A percentile compares a stretch with the other conserved stretches of the same genome.
Evolutionary conservation across 2,113 vertebrate genomes (phyloP).

Genomic region (Triplophysa dalaica): DNA sequence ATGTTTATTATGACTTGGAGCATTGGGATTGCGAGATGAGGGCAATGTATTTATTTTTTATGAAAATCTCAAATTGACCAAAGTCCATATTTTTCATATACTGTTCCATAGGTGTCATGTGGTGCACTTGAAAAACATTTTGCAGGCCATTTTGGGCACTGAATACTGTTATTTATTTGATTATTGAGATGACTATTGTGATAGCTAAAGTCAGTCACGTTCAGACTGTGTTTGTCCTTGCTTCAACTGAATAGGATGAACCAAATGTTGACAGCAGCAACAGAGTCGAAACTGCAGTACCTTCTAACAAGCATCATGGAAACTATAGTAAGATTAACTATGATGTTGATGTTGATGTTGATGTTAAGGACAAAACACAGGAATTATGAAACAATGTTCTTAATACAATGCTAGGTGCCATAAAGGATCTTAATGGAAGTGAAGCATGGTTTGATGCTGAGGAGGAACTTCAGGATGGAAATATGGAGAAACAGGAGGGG

Average conservation of each 20-base stretch:
- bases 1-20: no score
- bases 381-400: not conserved
- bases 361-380: not conserved
- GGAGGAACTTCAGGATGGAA: constrained; percentile 58
- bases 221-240: not conserved
- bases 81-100: no score
- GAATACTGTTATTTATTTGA: no score
- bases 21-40: no score
- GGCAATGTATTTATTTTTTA: no score
- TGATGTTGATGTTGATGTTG: constrained; percentile 15
- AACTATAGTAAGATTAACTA: not conserved
- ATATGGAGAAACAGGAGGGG: not conserved
- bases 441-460: constrained; percentile 73
- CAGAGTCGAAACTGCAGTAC: not conserved
- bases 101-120: no score
- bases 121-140: no score
- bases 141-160: no score
- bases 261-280: not conserved
- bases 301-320: not conserved
- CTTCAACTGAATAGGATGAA: not conserved
- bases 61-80: no score
- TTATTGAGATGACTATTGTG: no score
- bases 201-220: not conserved
- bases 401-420: not conserved
- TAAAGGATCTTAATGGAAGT: constrained; percentile 41